Conservation (phyloP, 1,140 invertebrate genomes). For the Leucophenga varia region DNA sequence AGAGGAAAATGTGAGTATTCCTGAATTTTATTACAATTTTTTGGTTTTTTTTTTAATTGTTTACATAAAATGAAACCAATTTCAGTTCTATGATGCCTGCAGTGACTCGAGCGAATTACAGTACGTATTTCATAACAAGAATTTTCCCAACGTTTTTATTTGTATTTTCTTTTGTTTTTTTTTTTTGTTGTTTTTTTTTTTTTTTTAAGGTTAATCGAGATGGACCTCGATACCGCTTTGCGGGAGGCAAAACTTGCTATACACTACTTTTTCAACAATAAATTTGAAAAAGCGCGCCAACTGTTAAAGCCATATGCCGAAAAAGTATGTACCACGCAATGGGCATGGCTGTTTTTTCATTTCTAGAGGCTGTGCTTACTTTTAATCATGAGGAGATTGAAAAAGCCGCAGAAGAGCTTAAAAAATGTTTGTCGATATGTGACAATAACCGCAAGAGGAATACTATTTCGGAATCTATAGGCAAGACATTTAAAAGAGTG, state of each 20-base stretch:
- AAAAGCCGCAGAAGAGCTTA: constrained; percentile 70
- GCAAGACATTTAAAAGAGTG: constrained; percentile 75
- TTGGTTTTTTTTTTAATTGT: too few relatives aligned
- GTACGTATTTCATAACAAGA: too few relatives aligned
- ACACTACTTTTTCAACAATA: constrained; percentile 85
- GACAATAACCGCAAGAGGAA: constrained; percentile 70
- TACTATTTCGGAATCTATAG: constrained; percentile 75
- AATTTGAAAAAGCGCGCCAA: constrained; percentile 76
- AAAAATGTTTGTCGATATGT: constrained; percentile 76
- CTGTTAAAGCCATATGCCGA: constrained; percentile 76
- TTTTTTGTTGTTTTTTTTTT: too few relatives aligned
- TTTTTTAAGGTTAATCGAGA: constrained; percentile 22
- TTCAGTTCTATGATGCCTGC: too few relatives aligned
- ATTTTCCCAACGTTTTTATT: too few relatives aligned
- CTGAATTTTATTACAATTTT: too few relatives aligned
- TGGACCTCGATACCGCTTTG: constrained; percentile 67
- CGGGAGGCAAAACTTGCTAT: constrained; percentile 71
- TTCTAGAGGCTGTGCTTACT: constrained; percentile 90
- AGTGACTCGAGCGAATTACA: too few relatives aligned
- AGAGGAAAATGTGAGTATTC: too few relatives aligned
- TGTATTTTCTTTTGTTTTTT: too few relatives aligned
- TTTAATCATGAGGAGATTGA: constrained; percentile 82
- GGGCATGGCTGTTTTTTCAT: constrained; percentile 85
- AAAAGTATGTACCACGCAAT: constrained; percentile 89
- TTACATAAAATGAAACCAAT: too few relatives aligned